Evolutionary conservation across 2,113 vertebrate genomes (phyloP).

Genomic region (Furnarius figulus): DNA sequence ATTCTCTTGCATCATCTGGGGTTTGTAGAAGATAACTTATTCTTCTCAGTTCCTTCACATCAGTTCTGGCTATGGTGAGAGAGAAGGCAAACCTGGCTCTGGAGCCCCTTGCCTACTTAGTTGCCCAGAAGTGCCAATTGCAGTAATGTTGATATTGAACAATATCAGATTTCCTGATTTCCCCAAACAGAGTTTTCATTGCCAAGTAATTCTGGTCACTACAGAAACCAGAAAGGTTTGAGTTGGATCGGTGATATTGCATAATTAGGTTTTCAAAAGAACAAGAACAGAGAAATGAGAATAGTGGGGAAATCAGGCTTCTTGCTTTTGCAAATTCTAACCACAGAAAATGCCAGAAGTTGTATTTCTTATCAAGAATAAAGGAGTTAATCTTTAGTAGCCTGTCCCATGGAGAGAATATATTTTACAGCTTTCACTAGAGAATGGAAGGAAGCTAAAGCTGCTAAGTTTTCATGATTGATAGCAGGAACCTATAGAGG

Average conservation of each 20-base stretch:
- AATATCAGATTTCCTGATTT: background rate
- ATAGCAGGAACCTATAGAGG: background rate
- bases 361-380: background rate
- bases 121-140: background rate
- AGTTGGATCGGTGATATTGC: constrained; percentile 9
- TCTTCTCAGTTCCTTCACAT: background rate
- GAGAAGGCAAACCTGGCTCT: background rate
- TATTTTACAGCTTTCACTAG: background rate
- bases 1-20: background rate
- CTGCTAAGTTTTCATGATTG: background rate
- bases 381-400: background rate
- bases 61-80: background rate
- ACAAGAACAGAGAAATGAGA: constrained; percentile 68
- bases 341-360: constrained; percentile 22
- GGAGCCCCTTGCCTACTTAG: background rate
- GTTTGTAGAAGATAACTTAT: background rate
- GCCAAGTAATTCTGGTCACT: background rate
- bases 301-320: constrained; percentile 44
- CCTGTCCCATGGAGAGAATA: background rate
- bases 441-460: constrained; percentile 17
- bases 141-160: background rate
- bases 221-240: constrained; percentile 36
- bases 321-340: constrained; percentile 60
- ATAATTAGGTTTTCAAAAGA: constrained; percentile 57
- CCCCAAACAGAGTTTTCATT: background rate